Evolutionary conservation across 2,113 vertebrate species (phyloP), one percentile per base, ranked within the genome.

Genomic region (Emydocephalus ijimae): DNA sequence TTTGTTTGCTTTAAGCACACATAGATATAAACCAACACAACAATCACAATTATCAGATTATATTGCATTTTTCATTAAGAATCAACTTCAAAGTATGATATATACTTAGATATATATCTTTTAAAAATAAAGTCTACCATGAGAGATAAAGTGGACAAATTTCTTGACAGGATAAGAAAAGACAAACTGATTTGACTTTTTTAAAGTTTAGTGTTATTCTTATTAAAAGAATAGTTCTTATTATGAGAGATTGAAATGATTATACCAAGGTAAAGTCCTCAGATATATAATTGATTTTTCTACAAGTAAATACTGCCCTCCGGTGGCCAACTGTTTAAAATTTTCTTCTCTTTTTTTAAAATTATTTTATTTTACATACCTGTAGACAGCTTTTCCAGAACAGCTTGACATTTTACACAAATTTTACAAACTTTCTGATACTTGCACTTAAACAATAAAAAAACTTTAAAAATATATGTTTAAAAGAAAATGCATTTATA

Each of bases 271-370:
- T 21, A n/a, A 69, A 45, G 8, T 1, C 61, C 39, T 14, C 5
- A 39, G 15, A 69, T 4, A 34, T 89, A 21, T 64, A 93, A 89
- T 45, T 86, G 61, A 89, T 15, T n/a, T 86, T 86, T 26, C 48
- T 54, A 91, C 45, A 89, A 90, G 59, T 90, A 87, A 61, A 92
- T 89, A 86, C 81, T 92, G 91, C 88, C 91, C 39, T 26, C 56
- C 90, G 26, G 57, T 93, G 91, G 29, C 55, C 29, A 85, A 39
- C 10, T 87, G 21, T 23, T 86, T 55, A 24, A 92, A 69, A 20
- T 14, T 1, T 54, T 48, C 9, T 81, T 45, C 11, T 39, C 54
- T 86, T 43, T 15, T 26, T 43, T 18, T 21, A 11, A 45, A 24
- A 26, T 4, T 61, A n/a, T 4, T 29, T 20, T 1, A 24, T 7